phyloP scores from a whole-genome alignment of 1,140 invertebrate genomes.

The Drosophila suzukii region DNA sequence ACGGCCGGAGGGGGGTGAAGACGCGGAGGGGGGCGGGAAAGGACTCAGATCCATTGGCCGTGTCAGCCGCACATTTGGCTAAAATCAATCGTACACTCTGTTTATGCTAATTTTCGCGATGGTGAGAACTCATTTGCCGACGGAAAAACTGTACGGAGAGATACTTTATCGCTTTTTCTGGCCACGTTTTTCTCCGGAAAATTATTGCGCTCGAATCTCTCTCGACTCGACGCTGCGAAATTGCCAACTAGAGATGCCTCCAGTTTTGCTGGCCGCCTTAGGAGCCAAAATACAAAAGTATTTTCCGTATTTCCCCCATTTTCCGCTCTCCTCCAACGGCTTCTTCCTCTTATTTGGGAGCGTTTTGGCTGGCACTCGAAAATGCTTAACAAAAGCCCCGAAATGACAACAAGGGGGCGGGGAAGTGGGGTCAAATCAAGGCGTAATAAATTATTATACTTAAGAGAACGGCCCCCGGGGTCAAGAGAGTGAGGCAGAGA shows the following conservation, averaged over 20 bases:
- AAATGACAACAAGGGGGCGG: constrained; percentile 26
- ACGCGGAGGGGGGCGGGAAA: constrained; percentile 33
- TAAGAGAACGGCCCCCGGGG: constrained; percentile 36
- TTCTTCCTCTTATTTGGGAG: constrained; percentile 42
- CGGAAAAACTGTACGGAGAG: constrained; percentile 27
- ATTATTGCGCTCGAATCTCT: constrained; percentile 49
- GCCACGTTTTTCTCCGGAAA: constrained; percentile 38
- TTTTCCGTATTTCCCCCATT: constrained; percentile 23
- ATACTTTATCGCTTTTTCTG: constrained; percentile 28
- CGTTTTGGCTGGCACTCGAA: constrained; percentile 46
- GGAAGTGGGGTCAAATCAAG: constrained; percentile 15
- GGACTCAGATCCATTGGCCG: constrained; percentile 46
- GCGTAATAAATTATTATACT: constrained; percentile 46
- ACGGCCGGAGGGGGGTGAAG: constrained; percentile 27
- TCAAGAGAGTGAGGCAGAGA: constrained; percentile 37
- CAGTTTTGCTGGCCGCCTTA: constrained; percentile 38
- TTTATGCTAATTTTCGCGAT: constrained; percentile 1
- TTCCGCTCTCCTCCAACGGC: constrained; percentile 23
- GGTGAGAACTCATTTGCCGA: constrained; percentile 36
- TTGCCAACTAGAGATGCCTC: constrained; percentile 59
- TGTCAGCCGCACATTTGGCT: constrained; percentile 41
- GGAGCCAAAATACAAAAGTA: constrained; percentile 45
- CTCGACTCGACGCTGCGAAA: constrained; percentile 54
- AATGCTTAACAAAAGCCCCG: constrained; percentile 44
- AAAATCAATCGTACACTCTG: constrained; percentile 23